Evolutionary conservation across 2,113 vertebrate species (phyloP).

Genomic region (Euleptes europaea): DNA sequence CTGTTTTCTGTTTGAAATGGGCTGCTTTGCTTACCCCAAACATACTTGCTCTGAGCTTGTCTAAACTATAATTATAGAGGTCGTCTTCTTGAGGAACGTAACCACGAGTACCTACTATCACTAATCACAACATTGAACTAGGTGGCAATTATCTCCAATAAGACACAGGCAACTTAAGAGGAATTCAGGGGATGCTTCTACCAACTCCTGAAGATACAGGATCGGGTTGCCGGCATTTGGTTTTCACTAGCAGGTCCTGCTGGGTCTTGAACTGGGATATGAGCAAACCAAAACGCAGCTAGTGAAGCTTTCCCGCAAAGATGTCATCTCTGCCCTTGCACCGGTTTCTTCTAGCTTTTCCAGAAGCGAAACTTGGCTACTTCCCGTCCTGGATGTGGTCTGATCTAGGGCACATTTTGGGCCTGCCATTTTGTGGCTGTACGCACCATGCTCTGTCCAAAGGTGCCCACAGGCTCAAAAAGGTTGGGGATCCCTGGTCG

Average conservation of each 20-base stretch:
- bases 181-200: neutral
- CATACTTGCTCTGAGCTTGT: neutral
- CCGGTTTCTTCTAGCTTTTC: neutral
- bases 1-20: neutral
- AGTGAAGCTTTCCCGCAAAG: neutral
- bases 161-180: neutral
- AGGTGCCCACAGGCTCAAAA: too few relatives aligned
- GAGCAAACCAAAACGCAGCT: neutral
- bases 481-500: too few relatives aligned
- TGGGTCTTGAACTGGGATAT: neutral
- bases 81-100: neutral
- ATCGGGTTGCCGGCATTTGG: neutral
- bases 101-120: neutral
- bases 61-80: neutral
- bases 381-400: too few relatives aligned
- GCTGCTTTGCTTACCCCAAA: neutral
- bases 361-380: neutral
- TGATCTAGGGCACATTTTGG: too few relatives aligned
- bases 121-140: constrained; percentile 4
- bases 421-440: too few relatives aligned
- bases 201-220: neutral
- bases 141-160: neutral
- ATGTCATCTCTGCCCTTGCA: neutral
- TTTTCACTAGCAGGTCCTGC: neutral
- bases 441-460: too few relatives aligned